Base-by-base conservation (phyloP, 2,113 vertebrate species). In the Regulus satrapa region DNA sequence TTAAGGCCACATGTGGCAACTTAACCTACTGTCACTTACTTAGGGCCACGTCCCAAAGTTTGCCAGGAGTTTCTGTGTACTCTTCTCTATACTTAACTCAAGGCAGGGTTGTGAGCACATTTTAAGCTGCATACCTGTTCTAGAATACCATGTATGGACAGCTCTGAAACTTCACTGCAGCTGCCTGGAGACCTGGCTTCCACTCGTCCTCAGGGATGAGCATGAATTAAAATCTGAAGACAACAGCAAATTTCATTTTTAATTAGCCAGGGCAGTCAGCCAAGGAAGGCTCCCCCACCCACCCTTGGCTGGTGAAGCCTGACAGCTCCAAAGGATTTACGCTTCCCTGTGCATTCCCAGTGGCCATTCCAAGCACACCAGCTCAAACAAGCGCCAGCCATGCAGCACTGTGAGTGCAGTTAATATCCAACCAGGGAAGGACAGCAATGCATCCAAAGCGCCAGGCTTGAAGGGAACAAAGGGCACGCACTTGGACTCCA, bases 241-340 rank as follows among this genome's bases (percentile, higher is more conserved):
- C 93, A 93, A 80, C 91, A 95, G 91, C 91, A 83, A 90, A 93
- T 92, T 92, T 93, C 45, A 36, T 81, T 96, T 94, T 84, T 95
- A 93, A 95, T 95, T 92, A 96, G 81, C 36, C 75, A 88, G 48
- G 91, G 89, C 91, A 95, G 85, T 12, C 80, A 94, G 95, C 95
- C 95, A 96, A 83, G 87, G 66, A 78, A 56, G 64, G 85, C 86
- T 94, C 67, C 77, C 75, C 64, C 63, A 63, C 80, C 75, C 79
- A 68, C 20, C 77, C 56, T 12, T 1, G 32, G 83, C 85, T 23
- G 81, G 85, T 10, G 41, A 75, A 82, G 89, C 83, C 88, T 77
- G 84, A 64, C 79, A 83, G 88, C 96, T 83, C 52, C 18, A 43
- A 55, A 88, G 87, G 85, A 93, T 93, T 95, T 61, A 31, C 5